These are phyloP conservation scores for Pygoscelis adeliae DNA, from an alignment of 2,113 vertebrate species.

Conservation along the genomic window DNA sequence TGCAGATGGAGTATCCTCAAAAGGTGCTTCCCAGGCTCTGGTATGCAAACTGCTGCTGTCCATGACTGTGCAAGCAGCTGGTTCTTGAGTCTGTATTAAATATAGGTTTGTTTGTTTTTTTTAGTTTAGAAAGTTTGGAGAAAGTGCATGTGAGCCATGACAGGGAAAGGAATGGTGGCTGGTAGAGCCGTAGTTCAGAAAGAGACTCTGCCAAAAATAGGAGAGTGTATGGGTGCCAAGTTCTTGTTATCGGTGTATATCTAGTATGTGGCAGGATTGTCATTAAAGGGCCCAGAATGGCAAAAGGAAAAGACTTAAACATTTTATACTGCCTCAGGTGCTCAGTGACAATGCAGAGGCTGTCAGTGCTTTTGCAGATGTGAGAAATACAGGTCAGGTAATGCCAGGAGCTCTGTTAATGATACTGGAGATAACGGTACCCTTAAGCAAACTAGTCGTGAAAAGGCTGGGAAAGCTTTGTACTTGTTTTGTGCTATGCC, in stretches of 20 bases:
- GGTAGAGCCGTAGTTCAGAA: neutral
- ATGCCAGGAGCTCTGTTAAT: neutral
- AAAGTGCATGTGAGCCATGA: neutral
- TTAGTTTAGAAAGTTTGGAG: neutral
- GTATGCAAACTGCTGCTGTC: neutral
- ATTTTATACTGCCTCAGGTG: neutral
- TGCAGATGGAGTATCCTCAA: neutral
- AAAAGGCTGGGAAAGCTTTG: neutral
- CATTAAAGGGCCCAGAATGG: neutral
- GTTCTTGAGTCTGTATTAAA: neutral
- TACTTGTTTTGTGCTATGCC: neutral
- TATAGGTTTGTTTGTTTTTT: neutral
- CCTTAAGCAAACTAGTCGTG: neutral
- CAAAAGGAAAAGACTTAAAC: neutral
- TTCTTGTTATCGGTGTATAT: neutral
- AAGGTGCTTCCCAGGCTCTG: neutral
- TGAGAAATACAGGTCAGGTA: neutral
- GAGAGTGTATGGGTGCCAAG: neutral
- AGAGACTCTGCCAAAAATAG: neutral
- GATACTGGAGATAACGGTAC: neutral
- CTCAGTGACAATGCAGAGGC: neutral
- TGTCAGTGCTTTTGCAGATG: neutral
- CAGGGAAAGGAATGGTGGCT: neutral
- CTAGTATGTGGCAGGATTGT: neutral
- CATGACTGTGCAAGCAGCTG: neutral